Base-by-base conservation (phyloP, 1,140 invertebrate genomes). In the Cheumatopsyche charites region DNA sequence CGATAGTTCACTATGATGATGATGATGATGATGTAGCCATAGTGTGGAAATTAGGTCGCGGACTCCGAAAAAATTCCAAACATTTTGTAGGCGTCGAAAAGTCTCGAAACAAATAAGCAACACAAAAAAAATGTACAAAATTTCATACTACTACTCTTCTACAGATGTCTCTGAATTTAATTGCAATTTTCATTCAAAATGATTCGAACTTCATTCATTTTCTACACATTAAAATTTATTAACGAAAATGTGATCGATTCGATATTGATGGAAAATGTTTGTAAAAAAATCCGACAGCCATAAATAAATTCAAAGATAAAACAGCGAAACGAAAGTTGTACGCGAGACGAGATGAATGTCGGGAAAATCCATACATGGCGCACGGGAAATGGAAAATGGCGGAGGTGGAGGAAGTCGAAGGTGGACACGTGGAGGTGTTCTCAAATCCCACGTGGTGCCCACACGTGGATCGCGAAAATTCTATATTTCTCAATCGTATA, bases 371-470 rank as follows among this genome's bases (percentile, higher is more conserved):
- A 63, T 63, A 63, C 26, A 13, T 19, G 62, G 62, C 19, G 55
- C 19, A 29, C 62, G 19, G 62, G 62, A 63, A 63, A 25, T 63
- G 19, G 62, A 42, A 13, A 36, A 36, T 36, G 29, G 29, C 29
- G 62, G 62, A 19, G 62, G 19, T 25, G 62, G 29, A 25, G 19
- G 62, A 63, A 63, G 21, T 63, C 26, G 17, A 15, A 13, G 55
- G 11, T 15, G 17, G 55, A 21, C 55, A 15, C 23, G 19, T 26
- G 25, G 19, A 26, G 17, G 55, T 26, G 55, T 49, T 19, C 13
- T n/a, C 45, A 5, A 63, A 41, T 63, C 62, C 62, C 62, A 42
- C 62, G 62, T 63, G 25, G 19, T 42, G n/a, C 62, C 19, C 29
- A 36, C 29, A 36, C 29, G 29, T 36, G 29, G 9, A 36, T 36